phyloP scores from a whole-genome alignment of 1,140 invertebrate genomes.

The Tetranychus cinnabarinus region DNA sequence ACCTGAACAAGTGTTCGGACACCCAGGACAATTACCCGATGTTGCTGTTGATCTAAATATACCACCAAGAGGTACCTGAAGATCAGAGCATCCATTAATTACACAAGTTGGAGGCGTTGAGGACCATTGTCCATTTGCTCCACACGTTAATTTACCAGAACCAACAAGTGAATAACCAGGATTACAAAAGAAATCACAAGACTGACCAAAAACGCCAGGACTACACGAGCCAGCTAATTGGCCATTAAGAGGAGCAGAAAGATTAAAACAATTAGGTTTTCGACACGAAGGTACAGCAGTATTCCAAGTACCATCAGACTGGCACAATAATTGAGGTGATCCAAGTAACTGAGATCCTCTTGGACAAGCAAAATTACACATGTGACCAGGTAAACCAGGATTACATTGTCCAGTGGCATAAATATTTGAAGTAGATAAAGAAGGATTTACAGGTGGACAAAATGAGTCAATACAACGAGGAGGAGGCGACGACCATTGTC shows the following conservation, averaged over 20 bases:
- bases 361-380: slow-evolving; percentile 6
- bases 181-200: background rate
- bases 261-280: background rate
- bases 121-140: background rate
- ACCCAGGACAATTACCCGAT: background rate
- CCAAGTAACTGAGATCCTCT: slow-evolving; percentile 6
- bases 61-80: background rate
- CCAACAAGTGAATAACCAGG: background rate
- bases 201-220: background rate
- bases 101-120: slow-evolving; percentile 7
- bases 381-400: background rate
- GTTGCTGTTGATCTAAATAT: background rate
- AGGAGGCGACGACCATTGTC: slow-evolving; percentile 1
- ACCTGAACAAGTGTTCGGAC: background rate
- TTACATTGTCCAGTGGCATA: background rate
- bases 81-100: background rate
- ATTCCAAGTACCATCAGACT: slow-evolving; percentile 3
- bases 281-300: background rate
- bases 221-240: background rate
- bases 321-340: background rate
- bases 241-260: background rate
- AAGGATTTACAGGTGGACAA: background rate
- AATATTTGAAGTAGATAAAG: background rate
- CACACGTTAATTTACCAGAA: background rate
- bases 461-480: slow-evolving; percentile 1